These are phyloP conservation scores for Octodon degus DNA, from an alignment of 2,113 vertebrate genomes.

Conservation along the genomic window DNA sequence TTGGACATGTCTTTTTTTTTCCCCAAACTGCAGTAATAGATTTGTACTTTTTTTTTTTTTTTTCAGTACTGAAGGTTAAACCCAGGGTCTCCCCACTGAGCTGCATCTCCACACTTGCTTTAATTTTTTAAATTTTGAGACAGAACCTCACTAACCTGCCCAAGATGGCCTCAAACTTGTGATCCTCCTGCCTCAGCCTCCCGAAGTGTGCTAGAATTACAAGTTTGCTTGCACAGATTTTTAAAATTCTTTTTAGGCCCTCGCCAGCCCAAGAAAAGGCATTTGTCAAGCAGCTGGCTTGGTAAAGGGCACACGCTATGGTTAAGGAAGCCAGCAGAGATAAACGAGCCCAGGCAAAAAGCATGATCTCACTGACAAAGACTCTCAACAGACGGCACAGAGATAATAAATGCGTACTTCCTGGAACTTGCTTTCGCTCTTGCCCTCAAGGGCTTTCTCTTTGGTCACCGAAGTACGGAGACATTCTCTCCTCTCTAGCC, in stretches of 20 bases:
- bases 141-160: background rate
- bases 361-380: slow-evolving; percentile 61
- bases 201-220: background rate
- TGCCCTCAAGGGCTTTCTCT: slow-evolving; percentile 65
- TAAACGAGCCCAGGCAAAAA: slow-evolving; percentile 54
- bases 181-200: background rate
- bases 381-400: slow-evolving; percentile 27
- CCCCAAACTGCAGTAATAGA: background rate
- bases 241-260: slow-evolving; percentile 1
- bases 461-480: slow-evolving; percentile 58
- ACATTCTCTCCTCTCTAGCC: slow-evolving; percentile 66
- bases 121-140: background rate
- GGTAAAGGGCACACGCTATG: background rate
- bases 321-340: slow-evolving; percentile 57
- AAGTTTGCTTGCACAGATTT: background rate
- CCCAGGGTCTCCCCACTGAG: background rate
- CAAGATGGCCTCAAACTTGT: background rate
- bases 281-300: slow-evolving; percentile 37
- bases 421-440: slow-evolving; percentile 58
- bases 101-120: background rate
- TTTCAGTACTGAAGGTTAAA: background rate
- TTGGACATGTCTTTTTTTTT: slow-evolving; percentile 13
- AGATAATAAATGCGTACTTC: slow-evolving; percentile 56
- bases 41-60: background rate
- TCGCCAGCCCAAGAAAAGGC: slow-evolving; percentile 6